Base-by-base conservation (phyloP, 1,140 invertebrate genomes). In the Thrips palmi region DNA sequence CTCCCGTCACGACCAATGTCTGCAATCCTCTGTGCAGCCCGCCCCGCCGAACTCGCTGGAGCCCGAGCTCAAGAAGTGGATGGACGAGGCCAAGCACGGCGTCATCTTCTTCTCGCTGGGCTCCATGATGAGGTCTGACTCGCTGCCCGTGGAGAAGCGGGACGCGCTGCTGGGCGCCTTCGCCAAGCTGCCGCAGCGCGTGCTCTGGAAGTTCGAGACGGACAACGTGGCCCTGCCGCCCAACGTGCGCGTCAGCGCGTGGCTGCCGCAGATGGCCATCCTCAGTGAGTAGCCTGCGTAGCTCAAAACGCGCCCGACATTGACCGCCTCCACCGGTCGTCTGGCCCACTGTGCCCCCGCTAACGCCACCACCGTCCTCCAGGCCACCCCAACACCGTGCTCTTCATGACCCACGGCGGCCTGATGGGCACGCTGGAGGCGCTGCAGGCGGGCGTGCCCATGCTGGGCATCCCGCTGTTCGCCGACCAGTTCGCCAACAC, bases 51-150 rank as follows among this genome's bases (percentile, higher is more conserved):
- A n/a, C n/a, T n/a, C n/a, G n/a, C n/a, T n/a, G n/a, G n/a, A n/a
- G n/a, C n/a, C n/a, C n/a, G n/a, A n/a, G n/a, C n/a, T n/a, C 23
- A 58, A 71, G 47, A 49, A 56, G 19, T 67, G 74, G 44, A 46
- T 78, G 11, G 65, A 70, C 38, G 56, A 60, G 21, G 62, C 70
- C 0, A 47, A 53, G 10, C 50, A 70, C 27, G 74, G 74, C 1
- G 67, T 72, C 2, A 67, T 80, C 24, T 73, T 72, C 44, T 77
- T 77, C 53, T 72, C 68, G 24, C 62, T 78, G 44, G 76, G 76
- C 0, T 70, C 73, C 2, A 62, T 66, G 24, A 22, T 46, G 30
- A 40, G 37, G 21, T 35, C 37, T 4, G 37, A 37, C 47, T 18
- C 44, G n/a, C 24, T 82, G 47, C 62, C 74, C 0, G 48, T 60